These are phyloP conservation scores for Aphis craccivora DNA, from an alignment of 1,140 invertebrate species.

Conservation along the genomic window DNA sequence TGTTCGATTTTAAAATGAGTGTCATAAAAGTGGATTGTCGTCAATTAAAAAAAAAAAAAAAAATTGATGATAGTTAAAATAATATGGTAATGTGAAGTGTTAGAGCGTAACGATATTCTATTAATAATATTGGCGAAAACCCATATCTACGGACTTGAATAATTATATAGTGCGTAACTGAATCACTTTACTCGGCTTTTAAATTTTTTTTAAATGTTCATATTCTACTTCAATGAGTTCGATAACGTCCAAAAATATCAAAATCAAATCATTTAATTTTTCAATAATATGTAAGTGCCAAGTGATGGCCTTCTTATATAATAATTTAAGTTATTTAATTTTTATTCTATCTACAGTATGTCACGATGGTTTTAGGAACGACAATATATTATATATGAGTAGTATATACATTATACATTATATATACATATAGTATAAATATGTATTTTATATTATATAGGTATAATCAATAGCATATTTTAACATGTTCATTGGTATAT, in stretches of 20 bases:
- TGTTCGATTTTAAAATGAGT: not conserved
- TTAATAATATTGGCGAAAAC: constrained; percentile 39
- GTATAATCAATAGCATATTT: not conserved
- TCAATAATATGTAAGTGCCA: not conserved
- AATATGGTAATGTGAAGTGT: not conserved
- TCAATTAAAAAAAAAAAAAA: not conserved
- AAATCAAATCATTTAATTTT: not conserved
- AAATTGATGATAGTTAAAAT: not conserved
- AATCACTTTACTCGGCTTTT: not conserved
- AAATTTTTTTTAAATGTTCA: not conserved
- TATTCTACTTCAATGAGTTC: not conserved
- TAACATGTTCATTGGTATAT: not conserved
- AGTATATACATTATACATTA: not conserved
- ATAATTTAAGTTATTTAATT: not conserved
- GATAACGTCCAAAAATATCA: not conserved
- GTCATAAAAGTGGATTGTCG: not conserved
- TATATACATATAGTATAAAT: not conserved
- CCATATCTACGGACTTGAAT: not conserved
- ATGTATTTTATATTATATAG: too few species aligned
- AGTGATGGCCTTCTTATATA: not conserved
- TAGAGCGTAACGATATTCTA: not conserved
- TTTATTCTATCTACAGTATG: not conserved
- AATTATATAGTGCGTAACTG: not conserved
- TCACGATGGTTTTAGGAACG: not conserved
- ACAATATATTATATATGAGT: not conserved